A percentile compares a stretch with the other conserved stretches of the same genome.
These are phyloP conservation scores for Calameuta pallipes DNA, from an alignment of 2,888 invertebrate species.

Conservation along the genomic window DNA sequence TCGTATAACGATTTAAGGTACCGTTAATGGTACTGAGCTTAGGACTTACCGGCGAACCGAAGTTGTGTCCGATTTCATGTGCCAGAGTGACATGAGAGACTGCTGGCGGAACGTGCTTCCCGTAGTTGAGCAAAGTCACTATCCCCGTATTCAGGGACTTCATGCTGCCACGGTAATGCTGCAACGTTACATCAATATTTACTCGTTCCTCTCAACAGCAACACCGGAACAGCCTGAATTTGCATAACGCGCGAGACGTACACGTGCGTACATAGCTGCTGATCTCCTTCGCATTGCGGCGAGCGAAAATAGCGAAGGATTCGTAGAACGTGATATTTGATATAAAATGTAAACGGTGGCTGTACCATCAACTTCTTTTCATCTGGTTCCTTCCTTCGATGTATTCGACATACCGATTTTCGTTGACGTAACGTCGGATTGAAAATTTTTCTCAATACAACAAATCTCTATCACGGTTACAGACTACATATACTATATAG, in stretches of 20 bases:
- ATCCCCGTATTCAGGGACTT: slow-evolving; percentile 98
- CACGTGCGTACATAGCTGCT: neutral
- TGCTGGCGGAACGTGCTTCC: slow-evolving; percentile 97
- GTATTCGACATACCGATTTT: neutral
- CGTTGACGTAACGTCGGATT: neutral
- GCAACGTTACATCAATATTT: slow-evolving; percentile 56
- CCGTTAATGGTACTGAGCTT: neutral
- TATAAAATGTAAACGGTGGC: neutral
- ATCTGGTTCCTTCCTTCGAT: neutral
- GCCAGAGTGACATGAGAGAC: slow-evolving; percentile 98
- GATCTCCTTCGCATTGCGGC: neutral
- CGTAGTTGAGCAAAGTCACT: slow-evolving; percentile 97
- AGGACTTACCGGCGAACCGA: slow-evolving; percentile 90
- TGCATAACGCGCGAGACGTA: neutral
- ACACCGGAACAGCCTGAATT: neutral
- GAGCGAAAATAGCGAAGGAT: neutral
- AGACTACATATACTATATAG: neutral
- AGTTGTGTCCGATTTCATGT: slow-evolving; percentile 99
- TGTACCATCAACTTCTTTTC: neutral
- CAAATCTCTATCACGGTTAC: neutral
- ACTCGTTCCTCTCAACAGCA: neutral
- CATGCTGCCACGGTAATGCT: slow-evolving; percentile 93
- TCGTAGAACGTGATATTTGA: neutral
- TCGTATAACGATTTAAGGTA: neutral
- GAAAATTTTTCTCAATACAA: neutral